These are phyloP conservation scores for Panthera leo DNA, from an alignment of 2,113 vertebrate species.

Conservation along the genomic window DNA sequence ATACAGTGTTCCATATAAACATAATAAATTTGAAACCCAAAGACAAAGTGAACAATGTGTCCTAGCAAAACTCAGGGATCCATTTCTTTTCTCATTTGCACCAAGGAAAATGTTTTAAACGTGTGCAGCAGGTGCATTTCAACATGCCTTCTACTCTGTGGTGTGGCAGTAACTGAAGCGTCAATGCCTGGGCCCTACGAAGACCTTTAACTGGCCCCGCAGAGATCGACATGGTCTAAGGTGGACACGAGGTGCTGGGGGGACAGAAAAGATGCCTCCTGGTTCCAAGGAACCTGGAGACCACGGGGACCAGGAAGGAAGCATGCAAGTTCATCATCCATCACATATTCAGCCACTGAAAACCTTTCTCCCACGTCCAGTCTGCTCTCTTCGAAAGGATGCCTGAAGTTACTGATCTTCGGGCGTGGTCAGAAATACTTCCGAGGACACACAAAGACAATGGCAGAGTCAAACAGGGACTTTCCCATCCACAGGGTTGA, in stretches of 20 bases:
- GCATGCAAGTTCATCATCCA: neutral
- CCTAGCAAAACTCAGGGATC: neutral
- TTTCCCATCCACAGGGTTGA: neutral
- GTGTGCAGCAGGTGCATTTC: neutral
- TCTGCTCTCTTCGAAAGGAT: neutral
- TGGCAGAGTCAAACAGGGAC: neutral
- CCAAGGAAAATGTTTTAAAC: neutral
- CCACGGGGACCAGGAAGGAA: neutral
- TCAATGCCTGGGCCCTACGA: too few relatives aligned
- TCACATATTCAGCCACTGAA: rapidly evolving
- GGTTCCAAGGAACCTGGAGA: neutral
- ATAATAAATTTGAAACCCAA: neutral
- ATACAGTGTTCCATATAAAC: neutral
- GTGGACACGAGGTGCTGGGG: neutral
- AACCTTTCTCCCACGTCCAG: neutral
- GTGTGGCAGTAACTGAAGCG: rapidly evolving
- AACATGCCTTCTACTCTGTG: neutral
- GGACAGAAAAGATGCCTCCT: too few relatives aligned
- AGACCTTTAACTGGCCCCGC: neutral
- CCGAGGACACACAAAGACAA: neutral
- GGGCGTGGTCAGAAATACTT: neutral
- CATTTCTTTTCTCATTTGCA: neutral
- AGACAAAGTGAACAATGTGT: neutral
- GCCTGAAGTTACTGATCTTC: rapidly evolving
- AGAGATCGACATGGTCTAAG: neutral